phyloP scores from a whole-genome alignment of 2,888 invertebrate genomes.

The Gnatocerus cornutus region DNA sequence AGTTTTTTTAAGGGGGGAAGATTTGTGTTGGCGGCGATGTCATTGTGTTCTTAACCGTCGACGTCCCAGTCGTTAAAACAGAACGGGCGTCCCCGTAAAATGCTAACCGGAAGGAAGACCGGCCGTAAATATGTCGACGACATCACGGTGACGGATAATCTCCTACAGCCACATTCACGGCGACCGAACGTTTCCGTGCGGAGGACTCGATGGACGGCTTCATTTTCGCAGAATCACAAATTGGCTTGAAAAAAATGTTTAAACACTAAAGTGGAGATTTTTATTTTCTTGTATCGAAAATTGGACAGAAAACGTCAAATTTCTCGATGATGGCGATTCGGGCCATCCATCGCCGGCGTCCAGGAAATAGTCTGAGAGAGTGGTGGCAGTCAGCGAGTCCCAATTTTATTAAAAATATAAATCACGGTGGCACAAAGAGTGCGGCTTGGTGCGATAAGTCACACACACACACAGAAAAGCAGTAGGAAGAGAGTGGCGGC shows the following conservation, averaged over 20 bases:
- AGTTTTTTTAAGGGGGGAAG: constrained; percentile 27
- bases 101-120: constrained; percentile 63
- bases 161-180: too few species aligned
- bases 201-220: constrained; percentile 37
- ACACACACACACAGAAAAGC: constrained; percentile 53
- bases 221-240: too few species aligned
- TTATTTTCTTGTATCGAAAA: too few species aligned
- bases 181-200: constrained; percentile 39
- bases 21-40: constrained; percentile 44
- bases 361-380: constrained; percentile 37
- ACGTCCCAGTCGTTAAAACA: constrained; percentile 55
- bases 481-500: constrained; percentile 39
- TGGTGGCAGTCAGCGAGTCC: constrained; percentile 47
- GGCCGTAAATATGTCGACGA: constrained; percentile 63
- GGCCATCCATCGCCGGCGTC: constrained; percentile 3
- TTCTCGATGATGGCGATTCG: neutral
- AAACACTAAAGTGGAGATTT: too few species aligned
- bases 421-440: constrained; percentile 77
- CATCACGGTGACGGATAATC: constrained; percentile 60
- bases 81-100: constrained; percentile 56
- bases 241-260: too few species aligned
- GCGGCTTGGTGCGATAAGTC: constrained; percentile 67
- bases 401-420: constrained; percentile 72
- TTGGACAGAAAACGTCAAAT: too few species aligned
- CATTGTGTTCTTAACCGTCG: constrained; percentile 50